Conservation (phyloP, 2,888 invertebrate genomes). For the Drosophila formosana region DNA sequence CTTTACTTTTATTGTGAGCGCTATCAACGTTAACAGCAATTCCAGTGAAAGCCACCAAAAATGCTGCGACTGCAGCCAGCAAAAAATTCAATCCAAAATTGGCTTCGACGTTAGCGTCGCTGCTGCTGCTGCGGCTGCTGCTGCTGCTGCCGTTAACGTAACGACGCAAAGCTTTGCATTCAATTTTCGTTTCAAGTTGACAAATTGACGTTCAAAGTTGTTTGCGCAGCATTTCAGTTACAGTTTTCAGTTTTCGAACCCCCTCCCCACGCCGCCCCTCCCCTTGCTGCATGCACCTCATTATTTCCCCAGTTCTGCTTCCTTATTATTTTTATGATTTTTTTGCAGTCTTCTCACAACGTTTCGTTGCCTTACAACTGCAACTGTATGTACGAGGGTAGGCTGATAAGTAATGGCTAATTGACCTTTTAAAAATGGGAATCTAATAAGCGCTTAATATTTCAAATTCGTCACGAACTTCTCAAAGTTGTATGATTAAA, state of each 20-base stretch:
- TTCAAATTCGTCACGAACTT: too few relatives aligned
- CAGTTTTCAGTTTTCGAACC: slow-evolving; percentile 63
- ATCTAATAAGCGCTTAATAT: too few relatives aligned
- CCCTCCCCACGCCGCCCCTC: background rate
- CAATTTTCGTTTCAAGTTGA: slow-evolving; percentile 79
- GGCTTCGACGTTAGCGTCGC: slow-evolving; percentile 53
- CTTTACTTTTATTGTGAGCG: background rate
- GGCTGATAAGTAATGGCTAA: too few relatives aligned
- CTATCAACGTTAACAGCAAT: slow-evolving; percentile 40
- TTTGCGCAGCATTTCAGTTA: slow-evolving; percentile 79
- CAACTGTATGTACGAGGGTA: slow-evolving; percentile 15
- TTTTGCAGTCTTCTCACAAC: slow-evolving; percentile 47
- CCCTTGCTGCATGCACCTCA: slow-evolving; percentile 7
- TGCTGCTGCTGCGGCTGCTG: slow-evolving; percentile 34
- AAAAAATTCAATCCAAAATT: slow-evolving; percentile 56
- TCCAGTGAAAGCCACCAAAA: slow-evolving; percentile 63
- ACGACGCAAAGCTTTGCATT: slow-evolving; percentile 73
- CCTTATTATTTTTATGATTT: slow-evolving; percentile 75
- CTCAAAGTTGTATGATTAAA: too few relatives aligned
- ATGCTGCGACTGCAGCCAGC: slow-evolving; percentile 48
- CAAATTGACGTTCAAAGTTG: slow-evolving; percentile 81
- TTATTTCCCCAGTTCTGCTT: slow-evolving; percentile 60
- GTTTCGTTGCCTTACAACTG: slow-evolving; percentile 58
- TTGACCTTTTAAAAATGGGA: too few relatives aligned
- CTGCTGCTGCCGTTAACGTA: slow-evolving; percentile 52